Conservation (phyloP, 2,888 invertebrate genomes). For the Nephrocerus scutellatus region DNA sequence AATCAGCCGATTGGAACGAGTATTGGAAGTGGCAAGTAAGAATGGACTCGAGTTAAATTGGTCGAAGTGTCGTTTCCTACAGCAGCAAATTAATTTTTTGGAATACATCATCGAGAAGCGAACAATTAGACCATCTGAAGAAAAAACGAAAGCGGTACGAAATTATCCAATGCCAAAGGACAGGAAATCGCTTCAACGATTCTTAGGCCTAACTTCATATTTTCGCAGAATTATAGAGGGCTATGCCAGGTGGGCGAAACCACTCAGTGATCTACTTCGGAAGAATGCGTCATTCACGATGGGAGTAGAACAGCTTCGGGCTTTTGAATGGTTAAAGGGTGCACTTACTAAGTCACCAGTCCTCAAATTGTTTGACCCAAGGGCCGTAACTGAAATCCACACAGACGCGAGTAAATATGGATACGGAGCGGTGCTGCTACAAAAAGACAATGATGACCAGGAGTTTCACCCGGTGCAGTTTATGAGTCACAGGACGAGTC, state of each 20-base stretch:
- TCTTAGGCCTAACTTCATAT: constrained; percentile 20
- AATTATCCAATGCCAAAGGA: constrained; percentile 14
- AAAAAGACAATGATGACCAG: constrained; percentile 15
- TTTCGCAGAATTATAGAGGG: constrained; percentile 13
- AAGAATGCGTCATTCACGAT: constrained; percentile 17
- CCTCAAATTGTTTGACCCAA: constrained; percentile 15
- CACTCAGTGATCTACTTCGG: constrained; percentile 28
- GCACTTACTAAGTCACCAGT: constrained; percentile 19
- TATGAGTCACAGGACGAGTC: constrained; percentile 21
- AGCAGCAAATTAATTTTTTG: constrained; percentile 7
- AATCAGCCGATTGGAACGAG: constrained; percentile 6
- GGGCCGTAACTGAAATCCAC: constrained; percentile 8
- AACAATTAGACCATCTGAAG: constrained; percentile 6
- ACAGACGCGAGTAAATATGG: constrained; percentile 23
- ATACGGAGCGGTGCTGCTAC: constrained; percentile 19
- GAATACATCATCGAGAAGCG: constrained; percentile 8
- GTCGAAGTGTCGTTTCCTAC: constrained; percentile 18
- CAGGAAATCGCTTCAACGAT: constrained; percentile 16
- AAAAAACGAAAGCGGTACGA: constrained; percentile 14
- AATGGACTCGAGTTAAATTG: constrained; percentile 14
- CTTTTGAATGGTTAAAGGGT: constrained; percentile 15
- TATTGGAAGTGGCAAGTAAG: constrained; percentile 7
- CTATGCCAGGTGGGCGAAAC: constrained; percentile 31
- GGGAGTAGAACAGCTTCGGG: constrained; percentile 8
- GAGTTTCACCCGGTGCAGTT: constrained; percentile 14